Conservation (phyloP, 2,113 vertebrate genomes). For the Hemiscyllium ocellatum region DNA sequence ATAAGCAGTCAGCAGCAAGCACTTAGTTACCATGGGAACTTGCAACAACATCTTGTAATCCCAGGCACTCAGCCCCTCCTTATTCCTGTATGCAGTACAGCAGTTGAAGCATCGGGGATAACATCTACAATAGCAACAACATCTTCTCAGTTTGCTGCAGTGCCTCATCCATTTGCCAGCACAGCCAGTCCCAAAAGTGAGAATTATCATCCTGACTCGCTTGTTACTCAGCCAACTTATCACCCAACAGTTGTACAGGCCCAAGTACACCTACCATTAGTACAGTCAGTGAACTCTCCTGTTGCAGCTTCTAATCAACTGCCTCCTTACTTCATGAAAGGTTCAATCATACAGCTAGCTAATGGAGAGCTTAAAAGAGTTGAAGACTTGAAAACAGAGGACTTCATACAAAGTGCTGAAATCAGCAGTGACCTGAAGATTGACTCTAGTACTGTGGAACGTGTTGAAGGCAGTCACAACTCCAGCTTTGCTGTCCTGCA, state of each 20-base stretch:
- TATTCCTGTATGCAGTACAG: constrained; percentile 72
- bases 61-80: constrained; percentile 83
- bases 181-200: constrained; percentile 74
- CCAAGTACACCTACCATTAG: constrained; percentile 82
- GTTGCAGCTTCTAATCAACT: constrained; percentile 61
- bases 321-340: constrained; percentile 93
- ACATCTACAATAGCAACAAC: constrained; percentile 69
- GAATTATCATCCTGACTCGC: constrained; percentile 60
- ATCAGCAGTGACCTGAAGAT: constrained; percentile 95
- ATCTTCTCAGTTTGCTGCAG: constrained; percentile 72
- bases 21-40: constrained; percentile 72
- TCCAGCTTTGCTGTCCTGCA: constrained; percentile 84
- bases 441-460: constrained; percentile 95
- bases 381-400: constrained; percentile 94
- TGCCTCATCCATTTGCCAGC: constrained; percentile 81
- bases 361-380: constrained; percentile 93
- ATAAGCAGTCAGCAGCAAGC: constrained; percentile 74
- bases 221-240: constrained; percentile 67
- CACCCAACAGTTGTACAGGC: constrained; percentile 77
- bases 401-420: constrained; percentile 97
- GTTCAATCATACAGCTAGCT: constrained; percentile 94
- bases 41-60: constrained; percentile 89
- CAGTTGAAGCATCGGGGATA: constrained; percentile 62
- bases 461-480: constrained; percentile 80
- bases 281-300: constrained; percentile 63